Evolutionary conservation across 1,140 invertebrate genomes (phyloP).

Genomic region (Meloidogyne floridensis): DNA sequence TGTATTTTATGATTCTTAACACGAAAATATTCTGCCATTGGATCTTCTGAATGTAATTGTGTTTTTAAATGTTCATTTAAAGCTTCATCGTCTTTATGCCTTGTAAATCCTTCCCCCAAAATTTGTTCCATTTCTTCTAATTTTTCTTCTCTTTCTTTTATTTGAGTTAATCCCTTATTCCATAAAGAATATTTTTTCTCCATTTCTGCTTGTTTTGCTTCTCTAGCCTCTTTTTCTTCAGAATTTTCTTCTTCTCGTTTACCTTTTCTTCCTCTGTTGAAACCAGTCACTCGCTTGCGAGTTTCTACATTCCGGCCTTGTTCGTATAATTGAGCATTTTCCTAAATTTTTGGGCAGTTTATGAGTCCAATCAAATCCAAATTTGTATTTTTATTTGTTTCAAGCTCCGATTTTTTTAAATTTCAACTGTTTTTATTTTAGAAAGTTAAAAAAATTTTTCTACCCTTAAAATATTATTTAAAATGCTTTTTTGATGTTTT

Average conservation of each 20-base stretch:
- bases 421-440: too few species aligned
- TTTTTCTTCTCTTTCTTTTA: conserved; percentile 51
- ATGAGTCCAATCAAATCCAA: too few species aligned
- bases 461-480: too few species aligned
- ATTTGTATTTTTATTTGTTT: too few species aligned
- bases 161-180: conserved; percentile 51
- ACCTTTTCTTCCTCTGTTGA: conserved; percentile 25
- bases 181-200: conserved; percentile 47
- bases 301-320: conserved; percentile 41
- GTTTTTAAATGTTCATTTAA: conserved; percentile 57
- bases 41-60: conserved; percentile 52
- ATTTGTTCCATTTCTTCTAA: conserved; percentile 53
- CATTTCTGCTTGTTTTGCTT: conserved; percentile 55
- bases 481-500: too few species aligned
- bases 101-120: conserved; percentile 52
- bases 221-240: conserved; percentile 42
- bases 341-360: background rate
- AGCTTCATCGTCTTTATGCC: conserved; percentile 54
- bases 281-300: conserved; percentile 42
- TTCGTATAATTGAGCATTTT: conserved; percentile 17
- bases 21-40: conserved; percentile 49
- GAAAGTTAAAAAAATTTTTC: too few species aligned
- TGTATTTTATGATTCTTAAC: conserved; percentile 48
- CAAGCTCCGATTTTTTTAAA: too few species aligned
- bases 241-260: conserved; percentile 27